Conservation (phyloP, 2,888 invertebrate genomes). For the Falcaria lacertinaria region DNA sequence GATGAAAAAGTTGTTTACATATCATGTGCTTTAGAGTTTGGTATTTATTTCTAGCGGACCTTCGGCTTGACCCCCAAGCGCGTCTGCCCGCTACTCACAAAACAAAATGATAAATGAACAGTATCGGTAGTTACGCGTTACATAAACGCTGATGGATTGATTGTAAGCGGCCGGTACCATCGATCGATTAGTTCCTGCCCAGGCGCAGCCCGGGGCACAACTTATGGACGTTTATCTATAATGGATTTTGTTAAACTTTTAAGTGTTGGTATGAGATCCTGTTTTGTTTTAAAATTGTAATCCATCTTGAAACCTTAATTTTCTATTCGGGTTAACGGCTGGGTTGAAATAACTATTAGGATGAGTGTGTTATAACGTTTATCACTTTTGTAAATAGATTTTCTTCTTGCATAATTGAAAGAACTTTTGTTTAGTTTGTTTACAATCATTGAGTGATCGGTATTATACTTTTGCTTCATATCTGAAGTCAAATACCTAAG, state of each 20-base stretch:
- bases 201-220: slow-evolving; percentile 49
- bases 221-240: slow-evolving; percentile 71
- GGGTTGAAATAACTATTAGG: slow-evolving; percentile 39
- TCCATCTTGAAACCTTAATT: slow-evolving; percentile 50
- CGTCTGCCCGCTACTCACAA: slow-evolving; percentile 64
- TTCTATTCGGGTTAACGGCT: slow-evolving; percentile 50
- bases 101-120: slow-evolving; percentile 77
- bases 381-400: slow-evolving; percentile 18
- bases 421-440: slow-evolving; percentile 20
- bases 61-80: slow-evolving; percentile 65
- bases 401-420: slow-evolving; percentile 21
- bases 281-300: slow-evolving; percentile 43
- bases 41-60: slow-evolving; percentile 50
- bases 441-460: slow-evolving; percentile 29
- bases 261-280: slow-evolving; percentile 59
- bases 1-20: slow-evolving; percentile 52
- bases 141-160: slow-evolving; percentile 78
- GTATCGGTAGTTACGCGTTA: slow-evolving; percentile 73
- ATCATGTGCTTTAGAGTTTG: slow-evolving; percentile 48
- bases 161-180: slow-evolving; percentile 69
- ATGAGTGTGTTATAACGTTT: slow-evolving; percentile 34
- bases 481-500: slow-evolving; percentile 66
- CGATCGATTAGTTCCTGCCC: slow-evolving; percentile 74
- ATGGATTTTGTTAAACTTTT: slow-evolving; percentile 68
- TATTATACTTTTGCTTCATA: slow-evolving; percentile 32